A percentile compares a stretch with the other conserved stretches of the same genome.
These are phyloP conservation scores for Hippoglossus hippoglossus DNA, from an alignment of 2,797 vertebrate species.

Conservation along the genomic window DNA sequence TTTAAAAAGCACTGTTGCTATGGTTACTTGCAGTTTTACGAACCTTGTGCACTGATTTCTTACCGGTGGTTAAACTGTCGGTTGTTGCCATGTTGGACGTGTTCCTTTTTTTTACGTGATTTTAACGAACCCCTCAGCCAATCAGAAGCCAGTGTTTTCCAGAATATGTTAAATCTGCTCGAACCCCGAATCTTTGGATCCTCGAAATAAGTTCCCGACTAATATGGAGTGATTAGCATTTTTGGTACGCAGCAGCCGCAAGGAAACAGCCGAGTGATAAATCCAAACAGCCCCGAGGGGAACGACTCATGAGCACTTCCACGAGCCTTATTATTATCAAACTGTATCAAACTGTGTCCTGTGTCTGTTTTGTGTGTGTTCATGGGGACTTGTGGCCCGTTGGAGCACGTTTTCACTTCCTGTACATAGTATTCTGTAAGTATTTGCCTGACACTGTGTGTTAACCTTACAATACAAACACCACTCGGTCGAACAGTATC, in stretches of 20 bases:
- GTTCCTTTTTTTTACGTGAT: too few species aligned
- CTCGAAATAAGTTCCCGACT: too few species aligned
- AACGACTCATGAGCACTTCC: constrained; percentile 51
- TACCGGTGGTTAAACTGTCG: constrained; percentile 5
- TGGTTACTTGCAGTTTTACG: constrained; percentile 23
- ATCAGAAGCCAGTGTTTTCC: not conserved
- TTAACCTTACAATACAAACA: constrained; percentile 50
- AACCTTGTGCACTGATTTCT: constrained; percentile 42
- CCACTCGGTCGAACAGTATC: constrained; percentile 61
- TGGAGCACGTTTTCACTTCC: constrained; percentile 43
- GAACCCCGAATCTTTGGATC: too few species aligned
- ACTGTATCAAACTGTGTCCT: constrained; percentile 54
- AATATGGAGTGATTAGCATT: not conserved
- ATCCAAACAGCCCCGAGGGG: constrained; percentile 15
- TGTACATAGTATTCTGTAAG: constrained; percentile 64
- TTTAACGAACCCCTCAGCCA: not conserved
- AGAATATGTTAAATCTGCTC: too few species aligned
- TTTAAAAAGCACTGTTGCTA: not conserved
- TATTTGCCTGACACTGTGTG: constrained; percentile 69
- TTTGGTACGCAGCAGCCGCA: constrained; percentile 30
- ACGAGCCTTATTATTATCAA: constrained; percentile 37
- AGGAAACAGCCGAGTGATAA: constrained; percentile 29
- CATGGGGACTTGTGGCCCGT: not conserved
- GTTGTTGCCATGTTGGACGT: not conserved
- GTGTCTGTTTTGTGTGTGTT: constrained; percentile 35